phyloP scores from a whole-genome alignment of 30 jellyfish, hydroid and myxozoan species.

The Turritopsis dohrnii region DNA sequence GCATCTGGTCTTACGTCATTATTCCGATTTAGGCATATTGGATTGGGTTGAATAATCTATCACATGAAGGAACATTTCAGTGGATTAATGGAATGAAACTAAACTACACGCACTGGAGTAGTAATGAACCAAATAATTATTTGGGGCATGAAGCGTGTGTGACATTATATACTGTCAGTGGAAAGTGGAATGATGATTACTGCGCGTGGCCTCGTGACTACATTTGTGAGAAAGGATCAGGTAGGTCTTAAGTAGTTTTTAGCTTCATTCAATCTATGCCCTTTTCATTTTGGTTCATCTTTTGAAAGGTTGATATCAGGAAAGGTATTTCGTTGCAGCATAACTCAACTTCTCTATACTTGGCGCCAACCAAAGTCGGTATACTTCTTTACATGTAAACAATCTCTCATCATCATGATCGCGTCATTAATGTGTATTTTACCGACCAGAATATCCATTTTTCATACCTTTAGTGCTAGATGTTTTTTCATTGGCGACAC shows the following conservation, averaged over 20 bases:
- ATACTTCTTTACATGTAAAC: too few relatives aligned
- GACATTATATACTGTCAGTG: slow-evolving; percentile 59
- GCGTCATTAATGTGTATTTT: too few relatives aligned
- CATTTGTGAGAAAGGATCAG: slow-evolving; percentile 76
- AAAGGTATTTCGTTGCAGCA: too few relatives aligned
- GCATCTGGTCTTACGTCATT: not conserved
- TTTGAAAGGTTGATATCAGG: too few relatives aligned
- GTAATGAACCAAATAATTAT: slow-evolving; percentile 81
- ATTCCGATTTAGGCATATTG: slow-evolving; percentile 54
- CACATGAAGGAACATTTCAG: slow-evolving; percentile 51
- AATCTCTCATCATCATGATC: too few relatives aligned
- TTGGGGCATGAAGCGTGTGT: slow-evolving; percentile 98
- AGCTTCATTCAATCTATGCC: not conserved
- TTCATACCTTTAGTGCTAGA: too few relatives aligned
- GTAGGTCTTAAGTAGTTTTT: slow-evolving; percentile 32
- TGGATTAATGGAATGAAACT: slow-evolving; percentile 75
- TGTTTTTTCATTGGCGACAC: too few relatives aligned
- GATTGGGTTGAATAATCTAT: slow-evolving; percentile 83
- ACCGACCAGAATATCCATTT: too few relatives aligned
- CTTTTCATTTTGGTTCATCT: too few relatives aligned
- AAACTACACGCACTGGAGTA: slow-evolving; percentile 57
- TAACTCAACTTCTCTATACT: too few relatives aligned
- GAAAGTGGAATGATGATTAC: slow-evolving; percentile 87
- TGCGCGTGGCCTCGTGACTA: slow-evolving; percentile 54
- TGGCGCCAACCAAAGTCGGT: too few relatives aligned